Conservation (phyloP, 2,113 vertebrate species). For the Hypocryptadius cinnamomeus region DNA sequence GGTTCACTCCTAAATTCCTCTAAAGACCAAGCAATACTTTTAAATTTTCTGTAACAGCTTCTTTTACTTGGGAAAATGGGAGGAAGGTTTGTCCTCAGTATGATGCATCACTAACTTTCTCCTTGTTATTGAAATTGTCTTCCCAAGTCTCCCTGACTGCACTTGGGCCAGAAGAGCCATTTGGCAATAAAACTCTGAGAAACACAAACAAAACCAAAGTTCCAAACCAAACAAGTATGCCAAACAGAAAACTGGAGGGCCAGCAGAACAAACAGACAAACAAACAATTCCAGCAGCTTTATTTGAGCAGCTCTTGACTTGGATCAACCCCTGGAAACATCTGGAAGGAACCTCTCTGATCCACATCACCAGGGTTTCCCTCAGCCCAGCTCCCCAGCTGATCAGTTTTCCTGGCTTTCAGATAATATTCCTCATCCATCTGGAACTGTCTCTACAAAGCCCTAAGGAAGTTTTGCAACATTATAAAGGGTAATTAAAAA, state of each 20-base stretch:
- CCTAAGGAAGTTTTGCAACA: neutral
- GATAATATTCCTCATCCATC: neutral
- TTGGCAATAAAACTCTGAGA: neutral
- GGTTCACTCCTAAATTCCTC: neutral
- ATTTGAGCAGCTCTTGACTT: neutral
- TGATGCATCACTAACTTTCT: neutral
- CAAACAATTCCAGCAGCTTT: neutral
- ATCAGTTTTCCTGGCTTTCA: neutral
- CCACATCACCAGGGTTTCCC: neutral
- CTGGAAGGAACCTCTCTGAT: neutral
- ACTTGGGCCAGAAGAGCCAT: neutral
- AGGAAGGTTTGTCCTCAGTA: neutral
- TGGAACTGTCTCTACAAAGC: neutral
- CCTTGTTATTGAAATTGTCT: neutral
- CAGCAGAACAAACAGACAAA: neutral
- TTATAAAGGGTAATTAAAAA: neutral
- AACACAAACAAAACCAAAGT: neutral
- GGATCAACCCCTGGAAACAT: neutral
- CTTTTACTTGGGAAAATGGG: neutral
- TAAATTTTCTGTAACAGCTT: neutral
- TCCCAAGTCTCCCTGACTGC: neutral
- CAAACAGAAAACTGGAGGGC: neutral
- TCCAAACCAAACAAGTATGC: neutral
- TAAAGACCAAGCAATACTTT: neutral
- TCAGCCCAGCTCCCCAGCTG: neutral